These are phyloP conservation scores for Pachliopta kotzebuea DNA, from an alignment of 2,888 invertebrate species.

Conservation along the genomic window DNA sequence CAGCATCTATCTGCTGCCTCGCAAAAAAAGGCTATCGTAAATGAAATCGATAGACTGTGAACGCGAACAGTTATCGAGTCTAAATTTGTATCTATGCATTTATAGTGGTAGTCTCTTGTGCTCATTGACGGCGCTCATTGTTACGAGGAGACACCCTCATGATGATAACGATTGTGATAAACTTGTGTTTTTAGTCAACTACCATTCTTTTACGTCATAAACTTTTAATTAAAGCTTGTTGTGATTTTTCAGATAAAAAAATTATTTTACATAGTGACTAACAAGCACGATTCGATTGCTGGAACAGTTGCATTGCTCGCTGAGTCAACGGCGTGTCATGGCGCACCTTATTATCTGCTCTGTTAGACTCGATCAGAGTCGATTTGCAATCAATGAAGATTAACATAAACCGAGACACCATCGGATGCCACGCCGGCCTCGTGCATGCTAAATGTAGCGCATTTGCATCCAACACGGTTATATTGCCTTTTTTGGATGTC, in stretches of 20 bases:
- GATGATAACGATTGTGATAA: too few relatives aligned
- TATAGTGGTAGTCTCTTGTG: too few relatives aligned
- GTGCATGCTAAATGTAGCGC: conserved; percentile 48
- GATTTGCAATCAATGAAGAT: conserved; percentile 75
- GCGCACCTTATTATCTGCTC: conserved; percentile 51
- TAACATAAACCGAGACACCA: conserved; percentile 62
- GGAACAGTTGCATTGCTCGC: conserved; percentile 22
- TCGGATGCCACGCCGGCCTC: conserved; percentile 47
- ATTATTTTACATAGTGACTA: conserved; percentile 10
- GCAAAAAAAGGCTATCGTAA: conserved; percentile 26
- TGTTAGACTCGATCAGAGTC: conserved; percentile 54
- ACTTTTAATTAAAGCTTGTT: background rate
- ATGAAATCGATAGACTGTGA: conserved; percentile 31
- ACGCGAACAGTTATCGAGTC: conserved; percentile 25
- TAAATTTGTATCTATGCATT: background rate
- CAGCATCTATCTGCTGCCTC: conserved; percentile 15
- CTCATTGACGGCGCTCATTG: too few relatives aligned
- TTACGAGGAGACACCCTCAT: too few relatives aligned
- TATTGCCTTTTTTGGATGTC: conserved; percentile 36
- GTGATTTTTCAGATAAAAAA: background rate
- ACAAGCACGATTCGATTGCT: conserved; percentile 7
- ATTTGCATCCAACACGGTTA: conserved; percentile 40
- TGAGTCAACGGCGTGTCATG: conserved; percentile 39
- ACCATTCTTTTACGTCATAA: background rate
- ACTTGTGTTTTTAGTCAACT: background rate